Evolutionary conservation across 2,797 vertebrate species (phyloP).

Genomic region (Diplodus sargus): DNA sequence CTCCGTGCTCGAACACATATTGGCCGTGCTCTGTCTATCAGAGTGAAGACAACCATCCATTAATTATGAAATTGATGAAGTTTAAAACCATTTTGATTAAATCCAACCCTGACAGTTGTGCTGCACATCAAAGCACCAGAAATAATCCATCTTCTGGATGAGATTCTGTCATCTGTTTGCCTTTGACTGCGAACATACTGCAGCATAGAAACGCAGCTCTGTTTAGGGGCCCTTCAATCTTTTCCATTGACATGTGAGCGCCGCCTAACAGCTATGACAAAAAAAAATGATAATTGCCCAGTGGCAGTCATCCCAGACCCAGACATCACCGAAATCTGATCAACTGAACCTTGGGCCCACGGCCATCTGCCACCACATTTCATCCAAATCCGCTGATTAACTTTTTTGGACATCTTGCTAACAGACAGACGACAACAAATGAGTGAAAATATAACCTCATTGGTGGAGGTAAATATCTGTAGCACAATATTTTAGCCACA

Average conservation of each 20-base stretch:
- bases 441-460: slow-evolving; percentile 45
- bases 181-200: slow-evolving; percentile 3
- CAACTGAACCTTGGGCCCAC: slow-evolving; percentile 49
- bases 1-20: neutral
- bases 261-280: slow-evolving; percentile 18
- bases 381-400: slow-evolving; percentile 70
- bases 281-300: slow-evolving; percentile 48
- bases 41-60: slow-evolving; percentile 24
- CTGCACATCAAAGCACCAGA: slow-evolving; percentile 22
- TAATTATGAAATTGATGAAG: slow-evolving; percentile 9
- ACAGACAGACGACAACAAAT: slow-evolving; percentile 38
- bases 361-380: slow-evolving; percentile 61
- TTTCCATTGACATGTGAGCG: slow-evolving; percentile 22
- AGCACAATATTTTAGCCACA: slow-evolving; percentile 34
- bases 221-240: slow-evolving; percentile 5
- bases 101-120: slow-evolving; percentile 18
- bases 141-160: slow-evolving; percentile 3
- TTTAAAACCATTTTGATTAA: slow-evolving; percentile 22
- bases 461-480: slow-evolving; percentile 42
- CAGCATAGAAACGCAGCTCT: neutral
- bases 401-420: slow-evolving; percentile 45
- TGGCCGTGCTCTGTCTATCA: neutral
- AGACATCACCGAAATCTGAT: slow-evolving; percentile 61
- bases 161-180: slow-evolving; percentile 1
- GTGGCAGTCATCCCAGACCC: slow-evolving; percentile 56